A percentile compares a stretch with the other conserved stretches of the same genome.
These are phyloP conservation scores for Bos indicus DNA, from an alignment of 2,113 vertebrate species.

Conservation along the genomic window DNA sequence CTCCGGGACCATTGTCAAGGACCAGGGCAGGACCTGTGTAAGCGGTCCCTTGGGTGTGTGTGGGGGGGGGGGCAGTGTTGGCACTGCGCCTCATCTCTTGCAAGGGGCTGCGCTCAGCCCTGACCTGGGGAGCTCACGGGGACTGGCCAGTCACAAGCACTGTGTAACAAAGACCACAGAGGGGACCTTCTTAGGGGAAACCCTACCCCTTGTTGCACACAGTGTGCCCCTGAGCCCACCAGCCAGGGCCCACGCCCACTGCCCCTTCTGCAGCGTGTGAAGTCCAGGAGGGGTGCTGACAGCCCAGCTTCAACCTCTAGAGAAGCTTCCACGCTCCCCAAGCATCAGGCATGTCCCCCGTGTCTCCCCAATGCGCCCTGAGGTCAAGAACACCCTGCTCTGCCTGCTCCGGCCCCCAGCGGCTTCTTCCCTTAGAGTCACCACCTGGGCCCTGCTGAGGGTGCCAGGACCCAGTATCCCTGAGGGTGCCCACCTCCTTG, in stretches of 20 bases:
- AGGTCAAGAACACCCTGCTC: neutral
- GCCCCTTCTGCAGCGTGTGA: neutral
- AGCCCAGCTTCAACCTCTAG: neutral
- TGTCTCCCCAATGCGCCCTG: too few species aligned
- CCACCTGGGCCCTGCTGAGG: neutral
- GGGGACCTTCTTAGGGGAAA: neutral
- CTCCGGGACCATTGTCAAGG: neutral
- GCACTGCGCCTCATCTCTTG: neutral
- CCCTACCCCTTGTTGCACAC: fast-evolving
- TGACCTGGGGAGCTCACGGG: neutral
- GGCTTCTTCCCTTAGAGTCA: neutral
- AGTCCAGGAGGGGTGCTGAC: neutral
- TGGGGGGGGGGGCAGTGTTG: neutral
- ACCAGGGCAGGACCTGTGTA: neutral
- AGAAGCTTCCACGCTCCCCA: neutral
- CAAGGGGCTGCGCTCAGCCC: neutral
- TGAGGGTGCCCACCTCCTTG: neutral
- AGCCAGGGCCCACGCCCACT: too few species aligned
- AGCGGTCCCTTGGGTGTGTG: neutral
- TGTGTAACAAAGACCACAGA: neutral
- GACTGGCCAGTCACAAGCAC: neutral
- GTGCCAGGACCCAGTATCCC: neutral
- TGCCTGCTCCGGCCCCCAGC: too few species aligned
- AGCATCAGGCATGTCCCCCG: fast-evolving
- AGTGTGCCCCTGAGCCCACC: neutral